Percentiles rank a stretch among this genome's conserved stretches.
Conservation (phyloP, 2,888 invertebrate species). For the Drosophila nigricruria region DNA sequence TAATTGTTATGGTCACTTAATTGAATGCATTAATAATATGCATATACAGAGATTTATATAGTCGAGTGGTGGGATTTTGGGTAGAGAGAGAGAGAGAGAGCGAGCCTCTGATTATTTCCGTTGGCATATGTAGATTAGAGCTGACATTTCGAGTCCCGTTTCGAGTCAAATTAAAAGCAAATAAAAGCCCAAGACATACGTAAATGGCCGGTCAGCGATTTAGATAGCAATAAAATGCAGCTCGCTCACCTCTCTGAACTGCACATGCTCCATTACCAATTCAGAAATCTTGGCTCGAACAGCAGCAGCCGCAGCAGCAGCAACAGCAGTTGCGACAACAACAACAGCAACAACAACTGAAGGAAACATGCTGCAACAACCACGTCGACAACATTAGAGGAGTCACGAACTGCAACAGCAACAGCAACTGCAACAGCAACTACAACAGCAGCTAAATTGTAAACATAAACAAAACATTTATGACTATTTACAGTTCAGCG, state of each 20-base stretch:
- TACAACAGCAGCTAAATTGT: conserved; percentile 73
- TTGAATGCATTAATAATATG: conserved; percentile 70
- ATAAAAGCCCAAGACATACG: conserved; percentile 65
- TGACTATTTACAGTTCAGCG: conserved; percentile 78
- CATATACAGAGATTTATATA: conserved; percentile 33
- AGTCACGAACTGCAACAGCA: conserved; percentile 73
- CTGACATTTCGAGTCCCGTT: conserved; percentile 68
- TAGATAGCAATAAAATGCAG: conserved; percentile 77
- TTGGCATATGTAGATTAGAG: conserved; percentile 64
- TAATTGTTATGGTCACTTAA: conserved; percentile 68
- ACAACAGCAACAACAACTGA: conserved; percentile 37
- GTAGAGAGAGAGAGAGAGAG: not conserved
- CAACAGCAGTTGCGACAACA: conserved; percentile 45
- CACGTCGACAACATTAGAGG: conserved; percentile 76
- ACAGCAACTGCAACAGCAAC: conserved; percentile 61
- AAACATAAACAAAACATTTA: conserved; percentile 81
- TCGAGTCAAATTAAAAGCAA: conserved; percentile 75
- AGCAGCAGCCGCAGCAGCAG: conserved; percentile 46
- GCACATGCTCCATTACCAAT: conserved; percentile 77
- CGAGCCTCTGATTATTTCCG: conserved; percentile 1
- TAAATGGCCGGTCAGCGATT: conserved; percentile 73
- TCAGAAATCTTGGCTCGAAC: conserved; percentile 69
- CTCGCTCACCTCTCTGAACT: conserved; percentile 71
- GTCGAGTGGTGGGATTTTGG: not conserved
- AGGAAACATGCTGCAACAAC: conserved; percentile 63